Evolutionary conservation across 2,888 invertebrate genomes (phyloP).

Genomic region (Drosophila mayaguana): DNA sequence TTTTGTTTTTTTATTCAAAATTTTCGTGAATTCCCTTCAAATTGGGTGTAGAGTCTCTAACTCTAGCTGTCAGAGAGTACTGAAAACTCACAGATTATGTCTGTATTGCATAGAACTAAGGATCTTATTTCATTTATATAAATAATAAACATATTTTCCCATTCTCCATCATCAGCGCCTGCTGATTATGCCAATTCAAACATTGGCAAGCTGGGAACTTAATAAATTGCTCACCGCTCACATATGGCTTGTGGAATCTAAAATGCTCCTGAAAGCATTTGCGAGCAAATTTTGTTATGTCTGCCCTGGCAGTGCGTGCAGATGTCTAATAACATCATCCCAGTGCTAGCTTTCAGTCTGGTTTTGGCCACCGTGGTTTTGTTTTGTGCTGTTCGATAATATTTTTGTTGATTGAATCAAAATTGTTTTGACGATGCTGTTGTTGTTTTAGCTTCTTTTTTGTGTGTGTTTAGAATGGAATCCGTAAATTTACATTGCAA

Average conservation of each 20-base stretch:
- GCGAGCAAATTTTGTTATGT: neutral
- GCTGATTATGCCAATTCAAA: neutral
- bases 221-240: neutral
- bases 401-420: constrained; percentile 67
- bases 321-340: neutral
- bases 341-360: neutral
- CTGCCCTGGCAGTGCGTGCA: neutral
- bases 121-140: too few species aligned
- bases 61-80: too few species aligned
- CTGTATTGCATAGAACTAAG: too few species aligned
- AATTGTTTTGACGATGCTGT: constrained; percentile 43
- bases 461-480: constrained; percentile 4
- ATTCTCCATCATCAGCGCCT: too few species aligned
- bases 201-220: neutral
- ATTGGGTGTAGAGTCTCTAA: too few species aligned
- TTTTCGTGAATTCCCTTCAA: too few species aligned
- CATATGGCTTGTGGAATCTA: neutral
- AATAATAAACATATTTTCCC: too few species aligned
- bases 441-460: constrained; percentile 10
- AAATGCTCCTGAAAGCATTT: neutral
- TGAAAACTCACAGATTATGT: too few species aligned
- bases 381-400: constrained; percentile 30
- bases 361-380: neutral
- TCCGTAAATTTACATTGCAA: constrained; percentile 46
- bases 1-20: too few species aligned